Base-by-base conservation (phyloP, 2,888 invertebrate species). In the Gari tellinella region DNA sequence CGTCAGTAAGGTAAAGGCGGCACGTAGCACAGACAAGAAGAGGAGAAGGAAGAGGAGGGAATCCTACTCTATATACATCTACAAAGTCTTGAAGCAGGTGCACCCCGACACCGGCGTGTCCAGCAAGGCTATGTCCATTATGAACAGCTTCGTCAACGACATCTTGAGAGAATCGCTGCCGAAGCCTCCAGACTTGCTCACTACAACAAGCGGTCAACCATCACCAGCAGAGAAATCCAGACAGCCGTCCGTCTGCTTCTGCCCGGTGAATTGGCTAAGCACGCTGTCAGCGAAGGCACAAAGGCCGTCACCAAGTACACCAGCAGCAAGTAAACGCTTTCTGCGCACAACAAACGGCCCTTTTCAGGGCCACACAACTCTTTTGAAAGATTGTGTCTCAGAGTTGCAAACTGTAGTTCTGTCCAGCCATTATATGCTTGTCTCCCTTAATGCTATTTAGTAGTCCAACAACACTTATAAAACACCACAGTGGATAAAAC, bases 221-320 rank as follows among this genome's bases (percentile, higher is more conserved):
- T 94, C 0, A 94, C 94, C 74, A 93, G 94, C 14, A 62, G 95
- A 96, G 80, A 94, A 96, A 95, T 96, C 14, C 95, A 95, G 85
- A 94, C 95, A 0, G 95, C 95, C 0, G 94, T 95, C 0, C 93
- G 94, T 46, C 92, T 95, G 0, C 85, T 96, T 0, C 91, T 96
- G 3, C 95, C 95, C 0, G 95, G 95, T 7, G 95, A 96, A 87
- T 89, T 96, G 66, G 94, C 95, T 0, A 95, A 95, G 73, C 95
- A 95, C 89, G 95, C 95, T 0, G 94, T 86, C 40, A 72, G 68
- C 41, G 85, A 86, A 57, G 84, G 85, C 48, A 86, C 87, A 55
- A 87, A 87, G 67, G 86, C 95, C 12, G 86, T 86, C 31, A 86
- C 86, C 63, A 87, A 87, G 72, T 86, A 86, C 78, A 86, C 85